phyloP scores from a whole-genome alignment of 1,140 invertebrate genomes.

The Hestina assimilis region DNA sequence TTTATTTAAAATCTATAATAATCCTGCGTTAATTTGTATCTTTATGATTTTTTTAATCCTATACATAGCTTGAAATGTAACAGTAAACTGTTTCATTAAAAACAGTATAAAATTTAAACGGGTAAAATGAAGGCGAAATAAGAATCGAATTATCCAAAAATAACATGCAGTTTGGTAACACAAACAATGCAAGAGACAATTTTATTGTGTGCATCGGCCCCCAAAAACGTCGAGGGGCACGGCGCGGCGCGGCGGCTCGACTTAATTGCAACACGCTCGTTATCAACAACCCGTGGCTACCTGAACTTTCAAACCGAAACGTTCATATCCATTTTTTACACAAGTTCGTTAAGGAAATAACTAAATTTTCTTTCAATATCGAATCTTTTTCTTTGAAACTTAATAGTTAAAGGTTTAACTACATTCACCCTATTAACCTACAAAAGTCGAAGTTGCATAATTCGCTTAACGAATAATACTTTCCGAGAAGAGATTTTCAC shows the following conservation, averaged over 20 bases:
- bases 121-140: conserved; percentile 14
- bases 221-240: conserved; percentile 34
- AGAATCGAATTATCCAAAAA: conserved; percentile 36
- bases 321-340: conserved; percentile 16
- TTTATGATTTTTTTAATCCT: no score
- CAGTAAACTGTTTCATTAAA: not conserved
- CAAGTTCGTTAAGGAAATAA: conserved; percentile 18
- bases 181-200: conserved; percentile 40
- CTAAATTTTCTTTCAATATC: conserved; percentile 6
- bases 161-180: conserved; percentile 34
- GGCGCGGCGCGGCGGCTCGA: conserved; percentile 27
- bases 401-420: conserved; percentile 3
- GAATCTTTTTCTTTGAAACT: conserved; percentile 1
- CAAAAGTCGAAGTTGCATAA: not conserved
- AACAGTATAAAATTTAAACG: not conserved
- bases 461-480: not conserved
- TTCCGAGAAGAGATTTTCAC: not conserved
- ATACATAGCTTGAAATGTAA: not conserved
- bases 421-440: not conserved
- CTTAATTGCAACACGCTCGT: conserved; percentile 52
- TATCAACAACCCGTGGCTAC: conserved; percentile 35
- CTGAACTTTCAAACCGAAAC: conserved; percentile 33
- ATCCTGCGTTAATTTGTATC: no score
- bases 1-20: no score
- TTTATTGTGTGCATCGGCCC: conserved; percentile 34